Conservation (phyloP, 2,113 vertebrate species). For the Camarhynchus parvulus region DNA sequence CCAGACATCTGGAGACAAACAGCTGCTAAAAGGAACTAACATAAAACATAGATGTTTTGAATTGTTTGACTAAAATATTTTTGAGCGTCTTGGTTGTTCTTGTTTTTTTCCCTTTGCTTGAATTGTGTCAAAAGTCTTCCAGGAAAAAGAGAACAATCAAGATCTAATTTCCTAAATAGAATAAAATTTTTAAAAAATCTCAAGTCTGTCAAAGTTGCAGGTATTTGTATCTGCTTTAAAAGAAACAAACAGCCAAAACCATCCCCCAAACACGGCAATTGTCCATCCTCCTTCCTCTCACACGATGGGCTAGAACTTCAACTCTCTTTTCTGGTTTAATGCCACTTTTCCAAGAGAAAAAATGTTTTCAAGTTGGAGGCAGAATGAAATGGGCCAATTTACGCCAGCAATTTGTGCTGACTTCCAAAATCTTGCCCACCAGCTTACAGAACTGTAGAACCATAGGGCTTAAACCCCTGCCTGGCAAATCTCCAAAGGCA, state of each 20-base stretch:
- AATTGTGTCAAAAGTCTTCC: background rate
- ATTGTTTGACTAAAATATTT: background rate
- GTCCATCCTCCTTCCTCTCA: fast-evolving
- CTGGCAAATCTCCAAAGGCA: background rate
- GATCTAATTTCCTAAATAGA: background rate
- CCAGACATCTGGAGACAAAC: conserved; percentile 18
- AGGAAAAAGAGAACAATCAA: background rate
- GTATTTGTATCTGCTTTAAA: background rate
- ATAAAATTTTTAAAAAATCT: background rate
- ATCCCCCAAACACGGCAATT: background rate
- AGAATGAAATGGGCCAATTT: background rate
- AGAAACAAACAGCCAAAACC: background rate
- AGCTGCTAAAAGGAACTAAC: background rate
- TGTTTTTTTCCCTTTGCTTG: background rate
- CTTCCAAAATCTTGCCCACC: background rate
- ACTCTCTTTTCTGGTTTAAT: background rate
- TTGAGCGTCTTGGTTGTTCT: background rate
- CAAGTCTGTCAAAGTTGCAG: background rate
- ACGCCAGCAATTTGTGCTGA: background rate
- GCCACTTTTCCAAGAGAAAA: background rate
- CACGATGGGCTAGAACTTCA: background rate
- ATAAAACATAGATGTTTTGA: background rate
- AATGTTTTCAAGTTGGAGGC: background rate
- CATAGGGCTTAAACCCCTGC: background rate
- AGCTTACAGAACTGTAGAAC: background rate